These are phyloP conservation scores for Yponomeuta malinellus DNA, from an alignment of 2,888 invertebrate species.

Conservation along the genomic window DNA sequence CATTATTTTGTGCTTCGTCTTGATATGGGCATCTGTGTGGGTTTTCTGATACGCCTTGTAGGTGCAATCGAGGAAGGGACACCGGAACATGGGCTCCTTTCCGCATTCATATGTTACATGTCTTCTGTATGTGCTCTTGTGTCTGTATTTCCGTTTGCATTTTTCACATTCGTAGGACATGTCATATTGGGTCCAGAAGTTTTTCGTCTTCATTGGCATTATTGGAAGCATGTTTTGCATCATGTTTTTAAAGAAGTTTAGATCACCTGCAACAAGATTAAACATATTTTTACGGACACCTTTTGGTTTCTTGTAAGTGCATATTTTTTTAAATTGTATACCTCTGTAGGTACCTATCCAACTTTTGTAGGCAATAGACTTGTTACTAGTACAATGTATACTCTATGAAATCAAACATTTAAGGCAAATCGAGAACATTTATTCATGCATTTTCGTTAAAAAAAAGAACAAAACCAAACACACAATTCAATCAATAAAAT, in stretches of 20 bases:
- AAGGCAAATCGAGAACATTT: constrained; percentile 63
- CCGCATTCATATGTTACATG: constrained; percentile 82
- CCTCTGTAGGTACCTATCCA: too few species aligned
- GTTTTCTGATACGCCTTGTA: constrained; percentile 72
- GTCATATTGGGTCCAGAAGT: constrained; percentile 67
- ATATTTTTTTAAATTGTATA: too few species aligned
- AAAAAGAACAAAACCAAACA: constrained; percentile 48
- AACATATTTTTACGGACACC: constrained; percentile 29
- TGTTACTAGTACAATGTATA: not conserved
- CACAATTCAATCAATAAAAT: constrained; percentile 20
- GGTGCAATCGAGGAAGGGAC: constrained; percentile 65
- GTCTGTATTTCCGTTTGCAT: constrained; percentile 84
- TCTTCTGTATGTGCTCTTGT: constrained; percentile 82
- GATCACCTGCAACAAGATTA: constrained; percentile 65
- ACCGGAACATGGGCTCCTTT: constrained; percentile 73
- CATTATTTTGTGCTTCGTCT: constrained; percentile 70
- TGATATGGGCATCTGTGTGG: constrained; percentile 69
- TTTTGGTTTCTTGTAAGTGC: too few species aligned
- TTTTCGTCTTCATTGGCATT: constrained; percentile 69
- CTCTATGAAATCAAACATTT: constrained; percentile 13
- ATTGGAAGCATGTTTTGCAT: constrained; percentile 68
- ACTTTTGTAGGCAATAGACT: not conserved
- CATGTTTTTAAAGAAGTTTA: constrained; percentile 69
- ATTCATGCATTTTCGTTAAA: constrained; percentile 67
- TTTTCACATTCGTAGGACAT: constrained; percentile 76